phyloP scores from a whole-genome alignment of 2,888 invertebrate species.

The Margaritifera margaritifera region DNA sequence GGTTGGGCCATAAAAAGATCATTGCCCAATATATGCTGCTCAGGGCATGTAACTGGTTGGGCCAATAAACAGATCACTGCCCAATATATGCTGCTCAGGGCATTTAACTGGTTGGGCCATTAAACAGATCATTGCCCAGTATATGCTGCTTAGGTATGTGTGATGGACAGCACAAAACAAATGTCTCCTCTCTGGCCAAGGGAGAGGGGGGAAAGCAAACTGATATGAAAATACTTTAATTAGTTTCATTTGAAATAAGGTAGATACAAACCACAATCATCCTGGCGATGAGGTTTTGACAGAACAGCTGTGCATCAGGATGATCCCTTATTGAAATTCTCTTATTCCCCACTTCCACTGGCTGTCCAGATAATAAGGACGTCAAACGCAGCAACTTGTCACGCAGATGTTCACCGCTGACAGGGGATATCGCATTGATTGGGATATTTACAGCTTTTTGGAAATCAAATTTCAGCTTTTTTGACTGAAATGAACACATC shows the following conservation, averaged over 20 bases:
- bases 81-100: too few species aligned
- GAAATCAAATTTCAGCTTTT: constrained; percentile 84
- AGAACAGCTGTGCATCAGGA: constrained; percentile 82
- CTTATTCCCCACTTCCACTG: constrained; percentile 78
- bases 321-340: constrained; percentile 80
- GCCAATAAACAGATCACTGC: too few species aligned
- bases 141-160: too few species aligned
- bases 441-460: constrained; percentile 90
- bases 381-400: constrained; percentile 85
- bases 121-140: too few species aligned
- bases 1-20: too few species aligned
- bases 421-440: constrained; percentile 88
- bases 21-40: too few species aligned
- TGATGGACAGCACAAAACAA: not conserved
- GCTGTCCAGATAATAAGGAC: constrained; percentile 82
- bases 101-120: too few species aligned
- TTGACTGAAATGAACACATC: constrained; percentile 70
- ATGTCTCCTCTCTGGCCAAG: not conserved
- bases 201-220: not conserved
- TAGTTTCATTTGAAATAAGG: too few species aligned
- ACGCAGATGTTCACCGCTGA: constrained; percentile 81
- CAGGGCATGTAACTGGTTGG: too few species aligned
- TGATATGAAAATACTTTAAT: not conserved
- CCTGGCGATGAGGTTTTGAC: constrained; percentile 81
- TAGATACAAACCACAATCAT: constrained; percentile 80